phyloP scores from a whole-genome alignment of 2,888 invertebrate genomes.

The Platypus cylindrus region DNA sequence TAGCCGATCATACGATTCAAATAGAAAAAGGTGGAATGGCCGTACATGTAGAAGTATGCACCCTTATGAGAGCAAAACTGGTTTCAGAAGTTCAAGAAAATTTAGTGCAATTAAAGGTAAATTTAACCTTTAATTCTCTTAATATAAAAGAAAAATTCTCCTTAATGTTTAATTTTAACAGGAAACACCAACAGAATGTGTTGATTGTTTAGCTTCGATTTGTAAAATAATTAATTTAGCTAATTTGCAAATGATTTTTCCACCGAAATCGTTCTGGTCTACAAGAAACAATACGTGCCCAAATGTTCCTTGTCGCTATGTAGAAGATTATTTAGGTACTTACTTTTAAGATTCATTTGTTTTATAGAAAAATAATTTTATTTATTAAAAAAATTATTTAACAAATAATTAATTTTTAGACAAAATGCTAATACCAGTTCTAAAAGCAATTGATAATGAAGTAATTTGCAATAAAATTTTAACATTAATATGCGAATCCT shows the following conservation, averaged over 20 bases:
- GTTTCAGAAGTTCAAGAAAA: conserved; percentile 68
- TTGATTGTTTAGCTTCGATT: conserved; percentile 56
- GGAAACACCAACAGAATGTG: conserved; percentile 61
- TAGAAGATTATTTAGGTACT: conserved; percentile 58
- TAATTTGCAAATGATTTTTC: conserved; percentile 72
- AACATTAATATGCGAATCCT: conserved; percentile 73
- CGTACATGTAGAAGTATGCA: conserved; percentile 68
- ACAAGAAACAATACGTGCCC: conserved; percentile 33
- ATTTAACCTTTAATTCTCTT: conserved; percentile 4
- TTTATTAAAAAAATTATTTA: neutral
- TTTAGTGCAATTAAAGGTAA: conserved; percentile 59
- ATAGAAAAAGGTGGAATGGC: conserved; percentile 44
- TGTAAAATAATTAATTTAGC: conserved; percentile 68
- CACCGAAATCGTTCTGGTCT: conserved; percentile 54
- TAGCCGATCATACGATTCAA: conserved; percentile 47
- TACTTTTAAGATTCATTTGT: neutral
- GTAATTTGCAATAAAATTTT: conserved; percentile 64
- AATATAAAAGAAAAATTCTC: conserved; percentile 1
- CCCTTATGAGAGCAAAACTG: conserved; percentile 67
- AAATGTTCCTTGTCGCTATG: conserved; percentile 47
- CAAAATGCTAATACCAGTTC: conserved; percentile 63
- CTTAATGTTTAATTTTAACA: conserved; percentile 30
- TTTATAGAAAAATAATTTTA: neutral
- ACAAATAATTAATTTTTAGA: conserved; percentile 34
- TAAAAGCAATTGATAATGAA: conserved; percentile 61